phyloP scores from a whole-genome alignment of 1,140 invertebrate genomes.

The Hesperophylax magnus region DNA sequence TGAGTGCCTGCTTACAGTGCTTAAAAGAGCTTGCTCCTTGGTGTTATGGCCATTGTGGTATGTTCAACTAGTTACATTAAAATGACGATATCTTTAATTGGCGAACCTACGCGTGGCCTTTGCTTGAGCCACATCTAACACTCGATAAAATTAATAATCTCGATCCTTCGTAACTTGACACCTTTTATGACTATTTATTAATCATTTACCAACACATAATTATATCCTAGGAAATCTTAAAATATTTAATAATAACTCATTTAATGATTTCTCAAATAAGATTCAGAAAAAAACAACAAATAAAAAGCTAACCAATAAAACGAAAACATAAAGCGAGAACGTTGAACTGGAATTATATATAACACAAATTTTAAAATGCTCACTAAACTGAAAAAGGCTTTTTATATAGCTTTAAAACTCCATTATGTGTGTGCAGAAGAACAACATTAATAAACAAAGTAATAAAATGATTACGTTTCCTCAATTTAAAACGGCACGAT shows the following conservation, averaged over 20 bases:
- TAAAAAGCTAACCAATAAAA: not conserved
- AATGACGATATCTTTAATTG: not conserved
- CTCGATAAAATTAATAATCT: not conserved
- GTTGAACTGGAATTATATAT: not conserved
- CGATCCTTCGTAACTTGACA: too few species aligned
- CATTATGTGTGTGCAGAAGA: not conserved
- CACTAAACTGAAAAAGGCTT: not conserved
- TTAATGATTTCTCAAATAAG: not conserved
- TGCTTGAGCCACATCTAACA: not conserved
- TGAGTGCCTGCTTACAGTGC: too few species aligned
- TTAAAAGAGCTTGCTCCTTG: too few species aligned
- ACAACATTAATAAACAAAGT: not conserved
- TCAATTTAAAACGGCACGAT: too few species aligned
- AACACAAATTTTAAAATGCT: too few species aligned
- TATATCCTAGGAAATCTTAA: not conserved
- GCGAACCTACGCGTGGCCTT: not conserved
- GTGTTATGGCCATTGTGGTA: too few species aligned
- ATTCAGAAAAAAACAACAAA: not conserved
- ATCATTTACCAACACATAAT: not conserved
- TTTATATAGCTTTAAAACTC: constrained; percentile 15
- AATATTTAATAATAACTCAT: not conserved
- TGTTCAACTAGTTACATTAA: not conserved
- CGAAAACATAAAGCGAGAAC: not conserved
- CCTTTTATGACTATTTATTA: too few species aligned
- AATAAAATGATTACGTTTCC: too few species aligned